Evolutionary conservation across 2,888 invertebrate genomes (phyloP).

Genomic region (Pseudanteris insignis): DNA sequence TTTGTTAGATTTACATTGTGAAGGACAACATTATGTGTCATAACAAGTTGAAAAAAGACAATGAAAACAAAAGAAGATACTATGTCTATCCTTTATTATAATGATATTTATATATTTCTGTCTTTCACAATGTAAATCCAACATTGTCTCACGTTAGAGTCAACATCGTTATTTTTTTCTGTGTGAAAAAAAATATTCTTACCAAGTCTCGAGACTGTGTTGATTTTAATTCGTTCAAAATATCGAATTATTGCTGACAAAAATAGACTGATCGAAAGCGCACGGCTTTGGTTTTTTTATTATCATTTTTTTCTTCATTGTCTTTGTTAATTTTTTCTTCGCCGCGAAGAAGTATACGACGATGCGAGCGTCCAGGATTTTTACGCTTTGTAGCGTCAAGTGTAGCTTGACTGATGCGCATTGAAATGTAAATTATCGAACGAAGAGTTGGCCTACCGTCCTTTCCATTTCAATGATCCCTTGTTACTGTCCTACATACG

Average conservation of each 20-base stretch:
- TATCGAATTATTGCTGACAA: constrained; percentile 18
- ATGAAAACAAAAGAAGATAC: too few relatives aligned
- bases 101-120: too few relatives aligned
- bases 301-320: constrained; percentile 15
- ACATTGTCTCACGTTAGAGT: too few relatives aligned
- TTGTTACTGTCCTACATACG: constrained; percentile 42
- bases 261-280: constrained; percentile 29
- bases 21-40: too few relatives aligned
- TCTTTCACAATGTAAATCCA: too few relatives aligned
- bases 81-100: too few relatives aligned
- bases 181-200: too few relatives aligned
- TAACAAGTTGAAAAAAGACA: too few relatives aligned
- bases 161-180: too few relatives aligned
- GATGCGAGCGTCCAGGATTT: constrained; percentile 26
- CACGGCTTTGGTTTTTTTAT: constrained; percentile 6
- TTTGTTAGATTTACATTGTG: too few relatives aligned
- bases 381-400: constrained; percentile 37
- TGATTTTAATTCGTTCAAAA: constrained; percentile 23
- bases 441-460: constrained; percentile 43
- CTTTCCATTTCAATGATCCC: constrained; percentile 45
- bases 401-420: constrained; percentile 44
- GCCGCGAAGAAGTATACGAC: constrained; percentile 21
- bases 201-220: too few relatives aligned
- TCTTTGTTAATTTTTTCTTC: neutral
- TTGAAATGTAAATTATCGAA: constrained; percentile 46